phyloP scores from a whole-genome alignment of 2,888 invertebrate species.

The Catonia carolina region DNA sequence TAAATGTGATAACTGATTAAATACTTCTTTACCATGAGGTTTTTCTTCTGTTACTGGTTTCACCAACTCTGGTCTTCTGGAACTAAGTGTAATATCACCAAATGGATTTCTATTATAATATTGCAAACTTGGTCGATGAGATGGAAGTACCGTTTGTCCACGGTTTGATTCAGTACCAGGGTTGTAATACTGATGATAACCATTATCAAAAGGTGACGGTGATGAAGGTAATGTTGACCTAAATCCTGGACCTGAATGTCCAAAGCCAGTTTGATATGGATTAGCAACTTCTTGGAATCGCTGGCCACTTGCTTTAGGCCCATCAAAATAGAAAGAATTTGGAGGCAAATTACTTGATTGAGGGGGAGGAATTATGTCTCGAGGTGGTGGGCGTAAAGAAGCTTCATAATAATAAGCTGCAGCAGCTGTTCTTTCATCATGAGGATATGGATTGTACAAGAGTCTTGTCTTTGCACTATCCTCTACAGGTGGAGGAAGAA shows the following conservation, averaged over 20 bases:
- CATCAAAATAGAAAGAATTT: conserved; percentile 28
- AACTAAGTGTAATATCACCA: conserved; percentile 28
- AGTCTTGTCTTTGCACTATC: not conserved
- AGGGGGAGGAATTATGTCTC: conserved; percentile 17
- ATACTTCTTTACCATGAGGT: conserved; percentile 30
- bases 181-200: conserved; percentile 5
- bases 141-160: not conserved
- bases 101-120: conserved; percentile 29
- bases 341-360: conserved; percentile 27
- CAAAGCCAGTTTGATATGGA: not conserved
- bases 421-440: conserved; percentile 15
- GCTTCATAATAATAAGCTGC: conserved; percentile 27
- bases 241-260: not conserved
- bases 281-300: conserved; percentile 18
- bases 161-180: conserved; percentile 10
- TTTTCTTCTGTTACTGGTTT: conserved; percentile 26
- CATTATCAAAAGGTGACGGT: not conserved
- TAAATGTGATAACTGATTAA: conserved; percentile 32
- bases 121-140: conserved; percentile 12
- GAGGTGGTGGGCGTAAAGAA: conserved; percentile 29
- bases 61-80: conserved; percentile 23
- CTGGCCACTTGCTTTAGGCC: not conserved
- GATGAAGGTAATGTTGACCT: not conserved
- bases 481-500: conserved; percentile 18
- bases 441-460: not conserved